These are phyloP conservation scores for Alentia gelatinosa DNA, from an alignment of 2,888 invertebrate genomes.

Conservation along the genomic window DNA sequence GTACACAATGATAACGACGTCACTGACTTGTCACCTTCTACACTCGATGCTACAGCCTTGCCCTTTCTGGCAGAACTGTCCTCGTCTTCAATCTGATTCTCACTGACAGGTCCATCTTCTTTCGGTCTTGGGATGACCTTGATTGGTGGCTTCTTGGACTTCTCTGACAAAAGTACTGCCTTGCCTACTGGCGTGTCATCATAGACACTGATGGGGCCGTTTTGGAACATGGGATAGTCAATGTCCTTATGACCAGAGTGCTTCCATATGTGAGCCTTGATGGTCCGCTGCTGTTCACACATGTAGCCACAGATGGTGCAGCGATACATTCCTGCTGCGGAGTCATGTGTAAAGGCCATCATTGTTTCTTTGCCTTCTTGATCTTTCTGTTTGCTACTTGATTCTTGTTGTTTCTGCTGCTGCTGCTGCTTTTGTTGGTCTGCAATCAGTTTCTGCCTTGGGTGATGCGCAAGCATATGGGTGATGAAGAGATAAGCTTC, in stretches of 20 bases:
- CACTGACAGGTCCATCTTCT: not conserved
- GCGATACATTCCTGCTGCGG: constrained; percentile 69
- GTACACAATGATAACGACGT: no score
- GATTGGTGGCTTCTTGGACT: constrained; percentile 17
- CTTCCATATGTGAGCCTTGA: constrained; percentile 80
- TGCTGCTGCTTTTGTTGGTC: constrained; percentile 46
- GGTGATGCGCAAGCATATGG: constrained; percentile 71
- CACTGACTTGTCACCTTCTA: not conserved
- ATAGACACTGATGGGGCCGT: constrained; percentile 78
- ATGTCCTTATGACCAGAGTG: constrained; percentile 79
- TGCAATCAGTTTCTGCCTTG: constrained; percentile 35
- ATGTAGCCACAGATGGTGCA: constrained; percentile 79
- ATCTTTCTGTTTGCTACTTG: constrained; percentile 37
- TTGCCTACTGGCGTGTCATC: constrained; percentile 65
- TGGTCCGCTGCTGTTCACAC: constrained; percentile 78
- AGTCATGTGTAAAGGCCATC: constrained; percentile 54
- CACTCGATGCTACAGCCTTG: not conserved
- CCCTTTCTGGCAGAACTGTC: not conserved
- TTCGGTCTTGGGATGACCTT: not conserved
- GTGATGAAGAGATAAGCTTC: constrained; percentile 73
- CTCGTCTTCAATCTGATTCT: constrained; percentile 16
- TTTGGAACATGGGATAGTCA: constrained; percentile 79
- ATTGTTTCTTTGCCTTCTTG: not conserved
- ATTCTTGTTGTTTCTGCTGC: constrained; percentile 55
- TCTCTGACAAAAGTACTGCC: not conserved